Conservation (phyloP, 2,113 vertebrate species). For the Pycnonotus jocosus region DNA sequence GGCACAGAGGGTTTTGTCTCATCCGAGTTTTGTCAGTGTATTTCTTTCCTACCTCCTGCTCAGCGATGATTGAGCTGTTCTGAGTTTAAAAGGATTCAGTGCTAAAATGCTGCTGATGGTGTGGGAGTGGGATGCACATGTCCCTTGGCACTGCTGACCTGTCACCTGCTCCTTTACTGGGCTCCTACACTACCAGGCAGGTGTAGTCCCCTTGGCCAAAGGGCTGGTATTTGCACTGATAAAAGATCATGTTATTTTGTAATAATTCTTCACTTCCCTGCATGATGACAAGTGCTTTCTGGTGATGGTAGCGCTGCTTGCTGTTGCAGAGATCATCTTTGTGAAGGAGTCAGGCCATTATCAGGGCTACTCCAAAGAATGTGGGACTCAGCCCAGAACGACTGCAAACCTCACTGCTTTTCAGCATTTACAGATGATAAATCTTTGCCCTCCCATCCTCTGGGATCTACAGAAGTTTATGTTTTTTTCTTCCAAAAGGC, state of each 20-base stretch:
- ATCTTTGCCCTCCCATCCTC: neutral
- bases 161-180: neutral
- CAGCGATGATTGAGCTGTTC: neutral
- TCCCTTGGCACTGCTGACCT: fast-evolving
- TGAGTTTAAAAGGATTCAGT: neutral
- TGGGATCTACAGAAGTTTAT: neutral
- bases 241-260: fast-evolving
- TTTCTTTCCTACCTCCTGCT: neutral
- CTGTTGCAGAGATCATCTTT: neutral
- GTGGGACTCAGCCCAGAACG: neutral
- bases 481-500: neutral
- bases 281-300: neutral
- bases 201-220: neutral
- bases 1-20: neutral
- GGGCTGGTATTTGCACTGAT: neutral
- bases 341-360: neutral
- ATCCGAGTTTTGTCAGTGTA: neutral
- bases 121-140: neutral
- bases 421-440: fast-evolving
- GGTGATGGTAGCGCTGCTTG: neutral
- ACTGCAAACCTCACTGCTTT: neutral
- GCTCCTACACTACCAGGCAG: neutral
- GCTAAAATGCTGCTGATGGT: fast-evolving
- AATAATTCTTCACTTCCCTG: neutral
- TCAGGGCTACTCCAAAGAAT: neutral